Base-by-base conservation (phyloP, 1,140 invertebrate species). In the Scaptomyza graminum region DNA sequence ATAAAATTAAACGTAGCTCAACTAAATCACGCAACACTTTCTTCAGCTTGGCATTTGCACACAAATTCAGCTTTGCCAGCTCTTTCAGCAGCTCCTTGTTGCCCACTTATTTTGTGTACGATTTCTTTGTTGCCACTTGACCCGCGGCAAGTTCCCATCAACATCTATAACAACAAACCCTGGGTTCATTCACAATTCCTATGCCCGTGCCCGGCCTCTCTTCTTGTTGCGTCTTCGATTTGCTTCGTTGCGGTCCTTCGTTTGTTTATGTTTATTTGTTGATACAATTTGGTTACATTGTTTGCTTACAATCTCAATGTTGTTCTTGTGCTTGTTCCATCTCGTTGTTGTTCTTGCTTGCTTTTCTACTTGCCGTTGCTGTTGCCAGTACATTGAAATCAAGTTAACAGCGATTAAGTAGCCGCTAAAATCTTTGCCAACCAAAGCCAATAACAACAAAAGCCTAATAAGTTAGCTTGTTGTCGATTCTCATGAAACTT, bases 241-340 rank as follows among this genome's bases (percentile, higher is more conserved):
- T 69, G 43, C 39, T 49, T 54, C 50, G 62, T 54, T 66, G 64
- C 55, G 31, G 62, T 68, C 51, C 62, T 55, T 72, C 65, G 74
- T 77, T 85, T 87, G 78, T 87, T 81, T 85, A 79, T 82, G 75
- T 87, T 88, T 87, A 88, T 87, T 87, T 87, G 82, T 88, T 87
- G 75, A 78, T 76, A 88, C 82, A 87, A 87, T 87, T 87, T 87
- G 82, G 83, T 83, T 88, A 87, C 83, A 88, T 87, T 87, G 82
- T 87, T 87, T 87, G 79, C 68, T 82, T 72, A 87, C 83, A 87
- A 88, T 87, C 82, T 87, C 82, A 74, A 73, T 74, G 68, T 81
- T 82, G 67, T 76, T 79, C 52, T 63, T 69, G 34, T 51, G 28
- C 55, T 46, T 67, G 51, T 18, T 37, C 22, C 25, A n/a, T 37